These are phyloP conservation scores for Channa maculata DNA, from an alignment of 2,113 vertebrate genomes.

Conservation along the genomic window DNA sequence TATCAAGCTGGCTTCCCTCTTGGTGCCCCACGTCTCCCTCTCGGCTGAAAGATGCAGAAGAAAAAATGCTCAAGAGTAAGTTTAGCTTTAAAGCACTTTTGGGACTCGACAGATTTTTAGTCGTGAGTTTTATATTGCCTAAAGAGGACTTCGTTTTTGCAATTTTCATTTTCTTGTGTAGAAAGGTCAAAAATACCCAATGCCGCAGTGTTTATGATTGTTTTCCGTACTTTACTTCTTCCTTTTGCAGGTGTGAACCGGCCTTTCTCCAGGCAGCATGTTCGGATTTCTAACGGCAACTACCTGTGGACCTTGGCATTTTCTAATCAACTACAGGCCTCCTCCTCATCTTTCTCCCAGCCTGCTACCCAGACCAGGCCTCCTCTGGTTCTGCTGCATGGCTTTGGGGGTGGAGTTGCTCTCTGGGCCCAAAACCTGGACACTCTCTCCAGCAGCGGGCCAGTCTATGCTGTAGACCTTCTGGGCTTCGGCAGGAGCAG, in stretches of 20 bases:
- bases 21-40: slow-evolving; percentile 93
- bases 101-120: not conserved
- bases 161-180: no score
- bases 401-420: slow-evolving; percentile 92
- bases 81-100: not conserved
- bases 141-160: not conserved
- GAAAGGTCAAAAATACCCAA: no score
- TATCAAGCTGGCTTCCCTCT: slow-evolving; percentile 91
- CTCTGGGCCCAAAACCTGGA: slow-evolving; percentile 95
- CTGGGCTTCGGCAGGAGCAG: slow-evolving; percentile 95
- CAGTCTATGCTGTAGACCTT: slow-evolving; percentile 91
- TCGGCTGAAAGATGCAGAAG: slow-evolving; percentile 92
- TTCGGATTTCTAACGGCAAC: slow-evolving; percentile 88
- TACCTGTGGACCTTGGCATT: slow-evolving; percentile 93
- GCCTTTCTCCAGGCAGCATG: slow-evolving; percentile 86
- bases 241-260: slow-evolving; percentile 83
- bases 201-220: no score
- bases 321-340: slow-evolving; percentile 43
- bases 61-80: slow-evolving; percentile 94
- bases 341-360: not conserved
- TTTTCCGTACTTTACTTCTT: slow-evolving; percentile 10
- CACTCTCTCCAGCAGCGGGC: slow-evolving; percentile 85
- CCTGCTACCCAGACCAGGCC: slow-evolving; percentile 68
- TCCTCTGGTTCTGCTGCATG: slow-evolving; percentile 92
- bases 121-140: not conserved